Evolutionary conservation across 2,113 vertebrate genomes (phyloP).

Genomic region (Nothobranchius furzeri): DNA sequence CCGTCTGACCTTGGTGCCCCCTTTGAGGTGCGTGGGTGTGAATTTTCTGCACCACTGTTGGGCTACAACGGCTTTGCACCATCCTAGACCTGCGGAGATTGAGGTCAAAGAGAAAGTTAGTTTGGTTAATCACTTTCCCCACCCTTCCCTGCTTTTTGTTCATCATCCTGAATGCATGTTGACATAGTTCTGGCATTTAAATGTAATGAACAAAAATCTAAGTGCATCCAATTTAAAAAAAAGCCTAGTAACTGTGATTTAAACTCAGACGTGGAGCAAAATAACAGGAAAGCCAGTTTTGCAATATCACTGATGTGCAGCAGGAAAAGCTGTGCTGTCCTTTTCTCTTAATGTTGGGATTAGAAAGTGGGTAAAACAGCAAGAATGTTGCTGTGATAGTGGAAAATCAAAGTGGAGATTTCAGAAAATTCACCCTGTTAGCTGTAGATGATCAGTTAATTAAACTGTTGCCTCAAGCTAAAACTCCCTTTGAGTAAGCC

Average conservation of each 20-base stretch:
- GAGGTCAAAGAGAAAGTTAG: slow-evolving; percentile 59
- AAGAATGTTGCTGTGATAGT: not conserved
- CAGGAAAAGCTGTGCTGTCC: slow-evolving; percentile 18
- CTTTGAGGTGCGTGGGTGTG: slow-evolving; percentile 53
- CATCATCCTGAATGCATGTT: slow-evolving; percentile 31
- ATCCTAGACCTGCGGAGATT: slow-evolving; percentile 41
- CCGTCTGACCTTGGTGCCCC: slow-evolving; percentile 56
- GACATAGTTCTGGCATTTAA: slow-evolving; percentile 23
- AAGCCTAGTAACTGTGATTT: slow-evolving; percentile 14
- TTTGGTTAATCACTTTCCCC: slow-evolving; percentile 41
- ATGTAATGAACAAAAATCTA: slow-evolving; percentile 24
- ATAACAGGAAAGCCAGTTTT: slow-evolving; percentile 3
- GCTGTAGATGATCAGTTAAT: slow-evolving; percentile 59
- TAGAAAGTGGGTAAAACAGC: not conserved
- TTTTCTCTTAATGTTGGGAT: slow-evolving; percentile 19
- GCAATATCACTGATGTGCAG: slow-evolving; percentile 25
- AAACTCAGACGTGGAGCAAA: slow-evolving; percentile 5
- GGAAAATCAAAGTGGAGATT: slow-evolving; percentile 14
- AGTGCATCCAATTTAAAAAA: slow-evolving; percentile 7
- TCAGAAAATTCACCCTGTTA: slow-evolving; percentile 19
- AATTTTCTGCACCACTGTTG: slow-evolving; percentile 45
- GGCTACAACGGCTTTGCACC: slow-evolving; percentile 33
- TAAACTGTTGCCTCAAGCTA: slow-evolving; percentile 55
- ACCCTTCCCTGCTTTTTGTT: slow-evolving; percentile 10
- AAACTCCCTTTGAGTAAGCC: slow-evolving; percentile 20